Percentiles rank a stretch among this genome's conserved stretches.
These are phyloP conservation scores for Cirrhinus molitorella DNA, from an alignment of 2,797 vertebrate genomes.

Conservation along the genomic window DNA sequence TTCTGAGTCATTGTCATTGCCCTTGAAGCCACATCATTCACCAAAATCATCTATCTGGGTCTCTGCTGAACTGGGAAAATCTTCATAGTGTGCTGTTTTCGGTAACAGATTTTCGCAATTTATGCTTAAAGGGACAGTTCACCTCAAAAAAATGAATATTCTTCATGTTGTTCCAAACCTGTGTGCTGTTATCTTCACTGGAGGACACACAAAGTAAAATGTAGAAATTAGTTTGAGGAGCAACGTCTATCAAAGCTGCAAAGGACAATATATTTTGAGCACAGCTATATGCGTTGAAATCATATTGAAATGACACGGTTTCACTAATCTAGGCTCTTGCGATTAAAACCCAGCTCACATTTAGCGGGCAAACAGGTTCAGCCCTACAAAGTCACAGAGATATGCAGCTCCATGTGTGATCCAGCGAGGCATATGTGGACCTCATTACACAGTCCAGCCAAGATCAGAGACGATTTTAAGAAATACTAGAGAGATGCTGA, in stretches of 20 bases:
- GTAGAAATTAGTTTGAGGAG: not conserved
- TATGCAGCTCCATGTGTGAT: slow-evolving; percentile 48
- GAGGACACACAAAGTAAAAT: not conserved
- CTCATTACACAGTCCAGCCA: slow-evolving; percentile 30
- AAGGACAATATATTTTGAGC: not conserved
- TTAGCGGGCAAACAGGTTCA: slow-evolving; percentile 12
- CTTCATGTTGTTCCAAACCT: not conserved
- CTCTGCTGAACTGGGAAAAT: not conserved
- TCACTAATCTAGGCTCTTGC: slow-evolving; percentile 15
- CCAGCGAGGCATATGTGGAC: slow-evolving; percentile 40
- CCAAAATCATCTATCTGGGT: not conserved
- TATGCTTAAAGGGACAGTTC: not conserved
- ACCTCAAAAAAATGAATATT: not conserved
- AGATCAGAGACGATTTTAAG: slow-evolving; percentile 48
- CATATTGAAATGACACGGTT: slow-evolving; percentile 31
- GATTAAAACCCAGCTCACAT: slow-evolving; percentile 51
- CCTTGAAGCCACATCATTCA: slow-evolving; percentile 4
- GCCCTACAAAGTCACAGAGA: slow-evolving; percentile 20
- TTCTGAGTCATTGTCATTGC: slow-evolving; percentile 12
- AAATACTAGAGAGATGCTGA: slow-evolving; percentile 27
- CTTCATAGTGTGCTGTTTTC: not conserved
- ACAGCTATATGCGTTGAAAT: not conserved
- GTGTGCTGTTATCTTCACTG: not conserved
- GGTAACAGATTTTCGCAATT: not conserved
- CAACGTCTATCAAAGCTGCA: not conserved